Percentiles rank a stretch among this genome's conserved stretches.
Evolutionary conservation across 2,888 invertebrate genomes (phyloP).

Genomic region (Tiphia femorata): DNA sequence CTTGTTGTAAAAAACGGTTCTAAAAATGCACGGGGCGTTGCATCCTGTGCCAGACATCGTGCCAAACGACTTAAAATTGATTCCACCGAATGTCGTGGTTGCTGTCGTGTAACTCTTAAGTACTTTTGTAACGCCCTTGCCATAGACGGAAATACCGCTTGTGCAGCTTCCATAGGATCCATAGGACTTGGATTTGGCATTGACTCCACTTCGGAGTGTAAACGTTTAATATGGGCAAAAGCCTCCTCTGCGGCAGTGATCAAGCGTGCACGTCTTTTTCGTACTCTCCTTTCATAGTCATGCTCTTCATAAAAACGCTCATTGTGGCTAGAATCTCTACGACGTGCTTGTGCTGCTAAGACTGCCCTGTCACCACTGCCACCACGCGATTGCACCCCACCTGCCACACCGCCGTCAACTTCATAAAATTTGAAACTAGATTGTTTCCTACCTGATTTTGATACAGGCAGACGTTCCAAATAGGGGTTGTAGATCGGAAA

Average conservation of each 20-base stretch:
- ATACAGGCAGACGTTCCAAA: conserved; percentile 89
- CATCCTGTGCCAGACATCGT: conserved; percentile 91
- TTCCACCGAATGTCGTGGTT: conserved; percentile 95
- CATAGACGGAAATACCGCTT: conserved; percentile 97
- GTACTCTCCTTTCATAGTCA: conserved; percentile 93
- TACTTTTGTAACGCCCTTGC: conserved; percentile 97
- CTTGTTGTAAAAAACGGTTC: conserved; percentile 92
- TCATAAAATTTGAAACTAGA: conserved; percentile 97
- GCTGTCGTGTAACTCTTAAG: conserved; percentile 93
- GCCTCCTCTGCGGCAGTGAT: conserved; percentile 97
- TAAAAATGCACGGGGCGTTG: conserved; percentile 94
- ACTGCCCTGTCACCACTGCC: conserved; percentile 60
- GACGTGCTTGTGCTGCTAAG: conserved; percentile 79
- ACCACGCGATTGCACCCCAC: conserved; percentile 76
- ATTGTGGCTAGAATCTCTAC: conserved; percentile 94
- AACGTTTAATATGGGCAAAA: conserved; percentile 94
- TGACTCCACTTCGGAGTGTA: conserved; percentile 80
- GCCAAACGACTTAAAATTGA: conserved; percentile 92
- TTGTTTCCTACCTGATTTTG: conserved; percentile 83
- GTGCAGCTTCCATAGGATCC: conserved; percentile 96
- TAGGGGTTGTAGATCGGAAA: conserved; percentile 98
- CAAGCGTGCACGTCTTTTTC: conserved; percentile 90
- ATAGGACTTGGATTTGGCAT: conserved; percentile 79
- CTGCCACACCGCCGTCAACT: conserved; percentile 85
- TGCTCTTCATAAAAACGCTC: conserved; percentile 98